A percentile compares a stretch with the other conserved stretches of the same genome.
phyloP scores from a whole-genome alignment of 2,797 vertebrate genomes.

The Myoxocephalus aenaeus region DNA sequence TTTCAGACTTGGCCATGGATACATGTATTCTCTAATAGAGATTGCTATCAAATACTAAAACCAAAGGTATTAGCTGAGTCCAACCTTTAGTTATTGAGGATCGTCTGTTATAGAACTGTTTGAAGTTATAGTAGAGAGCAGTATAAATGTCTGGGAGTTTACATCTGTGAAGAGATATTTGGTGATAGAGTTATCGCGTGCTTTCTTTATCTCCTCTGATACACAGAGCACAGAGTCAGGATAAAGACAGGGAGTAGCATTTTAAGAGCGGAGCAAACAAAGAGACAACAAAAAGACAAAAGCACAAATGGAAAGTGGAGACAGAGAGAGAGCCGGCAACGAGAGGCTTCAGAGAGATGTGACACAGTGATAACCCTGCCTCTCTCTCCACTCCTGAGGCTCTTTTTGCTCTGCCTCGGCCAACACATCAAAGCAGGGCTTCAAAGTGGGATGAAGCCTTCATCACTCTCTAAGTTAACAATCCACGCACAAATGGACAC shows the following conservation, averaged over 20 bases:
- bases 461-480: conserved; percentile 33
- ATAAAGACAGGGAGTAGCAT: conserved; percentile 12
- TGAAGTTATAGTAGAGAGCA: conserved; percentile 18
- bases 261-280: not conserved
- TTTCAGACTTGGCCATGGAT: not conserved
- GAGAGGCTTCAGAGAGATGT: conserved; percentile 20
- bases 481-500: not conserved
- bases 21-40: not conserved
- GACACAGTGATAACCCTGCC: conserved; percentile 38
- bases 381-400: conserved; percentile 15
- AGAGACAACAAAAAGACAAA: conserved; percentile 30
- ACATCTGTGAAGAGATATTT: conserved; percentile 26
- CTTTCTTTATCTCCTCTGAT: conserved; percentile 20
- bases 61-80: not conserved
- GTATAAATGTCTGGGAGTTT: conserved; percentile 9
- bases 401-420: conserved; percentile 14
- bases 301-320: conserved; percentile 19
- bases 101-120: conserved; percentile 11
- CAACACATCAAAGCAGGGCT: conserved; percentile 59
- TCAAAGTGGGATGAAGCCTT: conserved; percentile 62
- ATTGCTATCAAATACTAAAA: not conserved
- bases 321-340: not conserved
- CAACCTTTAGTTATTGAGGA: conserved; percentile 2
- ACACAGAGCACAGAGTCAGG: conserved; percentile 7
- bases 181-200: conserved; percentile 28